A percentile compares a stretch with the other conserved stretches of the same genome.
phyloP scores from a whole-genome alignment of 2,113 vertebrate genomes.

The Rhizomys pruinosus region DNA sequence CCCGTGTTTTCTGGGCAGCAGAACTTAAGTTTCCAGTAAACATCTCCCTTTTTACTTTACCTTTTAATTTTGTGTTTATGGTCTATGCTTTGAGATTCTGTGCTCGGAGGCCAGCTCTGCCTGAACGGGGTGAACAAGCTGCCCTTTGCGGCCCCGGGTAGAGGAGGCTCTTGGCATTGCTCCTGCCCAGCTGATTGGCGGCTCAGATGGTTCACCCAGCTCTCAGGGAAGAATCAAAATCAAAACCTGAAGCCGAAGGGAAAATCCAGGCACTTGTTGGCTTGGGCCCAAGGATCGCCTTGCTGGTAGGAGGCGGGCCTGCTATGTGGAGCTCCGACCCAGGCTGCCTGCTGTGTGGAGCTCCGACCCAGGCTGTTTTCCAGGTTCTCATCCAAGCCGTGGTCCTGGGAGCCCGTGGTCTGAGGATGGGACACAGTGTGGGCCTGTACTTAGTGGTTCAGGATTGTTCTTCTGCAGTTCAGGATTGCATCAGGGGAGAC shows the following conservation, averaged over 20 bases:
- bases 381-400: not conserved
- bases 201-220: constrained; percentile 51
- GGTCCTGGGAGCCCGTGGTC: not conserved
- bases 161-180: constrained; percentile 62
- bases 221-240: constrained; percentile 16
- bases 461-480: not conserved
- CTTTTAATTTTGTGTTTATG: constrained; percentile 77
- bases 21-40: constrained; percentile 72
- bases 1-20: constrained; percentile 73
- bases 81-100: constrained; percentile 63
- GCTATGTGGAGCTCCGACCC: not conserved
- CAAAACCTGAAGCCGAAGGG: not conserved
- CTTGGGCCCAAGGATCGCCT: not conserved
- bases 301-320: not conserved
- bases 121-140: not conserved
- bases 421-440: not conserved
- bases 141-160: constrained; percentile 55
- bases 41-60: constrained; percentile 66
- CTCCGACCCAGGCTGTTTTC: not conserved
- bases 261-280: not conserved
- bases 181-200: constrained; percentile 65
- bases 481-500: not conserved
- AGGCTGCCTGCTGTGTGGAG: not conserved
- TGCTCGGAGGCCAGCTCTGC: constrained; percentile 34
- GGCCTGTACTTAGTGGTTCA: not conserved